Evolutionary conservation across 92 coral and sea anemone genomes (phyloP), one percentile per base, ranked within the genome.

Genomic region (Heteractis magnifica): DNA sequence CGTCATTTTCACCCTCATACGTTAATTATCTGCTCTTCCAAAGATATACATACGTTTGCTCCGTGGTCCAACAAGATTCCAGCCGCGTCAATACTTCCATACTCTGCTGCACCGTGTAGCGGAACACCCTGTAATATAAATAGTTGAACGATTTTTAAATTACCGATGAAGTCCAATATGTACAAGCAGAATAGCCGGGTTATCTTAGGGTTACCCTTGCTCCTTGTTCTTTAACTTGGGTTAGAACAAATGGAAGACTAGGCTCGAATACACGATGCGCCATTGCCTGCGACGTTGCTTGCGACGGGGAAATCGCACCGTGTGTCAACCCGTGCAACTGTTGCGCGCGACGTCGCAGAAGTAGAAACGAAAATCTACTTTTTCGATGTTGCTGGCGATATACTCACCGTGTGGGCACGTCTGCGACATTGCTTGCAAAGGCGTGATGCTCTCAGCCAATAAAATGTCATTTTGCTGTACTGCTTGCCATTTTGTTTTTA

Each of bases 21-120:
- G 44, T 0, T 34, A 34, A 34, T 34, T 2, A 34, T 2, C 44
- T 34, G 2, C 1, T 34, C 44, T 15, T 5, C 19, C 5, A 21
- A 14, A 20, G 9, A 49, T 10, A 21, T 3, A 83, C 82, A 15
- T 81, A 93, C 97, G 88, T 80, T 80, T 51, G 97, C 97, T 81
- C 93, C 97, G 64, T 87, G 88, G 26, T 89, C 79, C 26, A 93
- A 71, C 26, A 93, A 84, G 51, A 65, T 80, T 84, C 78, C 82
- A 13, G 94, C 97, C 44, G 93, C 94, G 56, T 91, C 91, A 19
- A 87, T 62, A 34, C 95, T 86, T 15, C 94, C 94, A 49, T 82
- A 89, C 58, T 93, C 97, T 14, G 97, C 97, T 58, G 97, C 94
- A 49, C 97, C 94, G 71, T 93, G 97, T 50, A 93, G 62, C 13